Conservation (phyloP, 2,888 invertebrate species). For the Altica lythri region DNA sequence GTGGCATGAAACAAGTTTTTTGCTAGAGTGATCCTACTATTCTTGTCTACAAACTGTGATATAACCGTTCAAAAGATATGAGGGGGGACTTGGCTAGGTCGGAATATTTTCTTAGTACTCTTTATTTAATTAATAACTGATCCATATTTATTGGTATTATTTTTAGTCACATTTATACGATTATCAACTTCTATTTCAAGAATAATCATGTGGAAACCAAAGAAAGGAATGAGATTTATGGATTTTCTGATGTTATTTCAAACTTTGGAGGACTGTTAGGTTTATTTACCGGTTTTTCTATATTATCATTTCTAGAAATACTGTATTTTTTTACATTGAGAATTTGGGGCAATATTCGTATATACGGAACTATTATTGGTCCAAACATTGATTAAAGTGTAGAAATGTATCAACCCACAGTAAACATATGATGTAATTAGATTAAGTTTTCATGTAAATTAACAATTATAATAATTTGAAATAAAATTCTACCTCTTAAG, state of each 20-base stretch:
- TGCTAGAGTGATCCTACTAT: no score
- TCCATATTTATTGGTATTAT: neutral
- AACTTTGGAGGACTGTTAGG: constrained; percentile 48
- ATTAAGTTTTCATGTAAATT: no score
- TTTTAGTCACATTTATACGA: constrained; percentile 34
- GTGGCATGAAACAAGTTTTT: no score
- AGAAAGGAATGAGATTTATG: constrained; percentile 46
- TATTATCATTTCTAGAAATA: constrained; percentile 42
- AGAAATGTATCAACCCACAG: no score
- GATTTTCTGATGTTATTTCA: constrained; percentile 43
- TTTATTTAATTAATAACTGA: neutral
- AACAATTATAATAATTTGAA: no score
- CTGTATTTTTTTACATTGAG: constrained; percentile 42
- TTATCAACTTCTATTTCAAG: constrained; percentile 38
- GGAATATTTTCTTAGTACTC: no score
- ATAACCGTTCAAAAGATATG: no score
- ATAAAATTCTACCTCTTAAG: no score
- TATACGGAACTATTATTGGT: constrained; percentile 38
- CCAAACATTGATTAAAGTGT: no score
- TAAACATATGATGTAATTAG: no score
- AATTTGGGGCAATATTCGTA: constrained; percentile 37
- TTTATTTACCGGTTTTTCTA: constrained; percentile 44
- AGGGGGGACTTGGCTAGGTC: no score
- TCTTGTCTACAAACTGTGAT: no score
- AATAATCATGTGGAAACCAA: constrained; percentile 38